Percentiles rank a stretch among this genome's conserved stretches.
These are phyloP conservation scores for Calameuta idolon DNA, from an alignment of 2,888 invertebrate species.

Conservation along the genomic window DNA sequence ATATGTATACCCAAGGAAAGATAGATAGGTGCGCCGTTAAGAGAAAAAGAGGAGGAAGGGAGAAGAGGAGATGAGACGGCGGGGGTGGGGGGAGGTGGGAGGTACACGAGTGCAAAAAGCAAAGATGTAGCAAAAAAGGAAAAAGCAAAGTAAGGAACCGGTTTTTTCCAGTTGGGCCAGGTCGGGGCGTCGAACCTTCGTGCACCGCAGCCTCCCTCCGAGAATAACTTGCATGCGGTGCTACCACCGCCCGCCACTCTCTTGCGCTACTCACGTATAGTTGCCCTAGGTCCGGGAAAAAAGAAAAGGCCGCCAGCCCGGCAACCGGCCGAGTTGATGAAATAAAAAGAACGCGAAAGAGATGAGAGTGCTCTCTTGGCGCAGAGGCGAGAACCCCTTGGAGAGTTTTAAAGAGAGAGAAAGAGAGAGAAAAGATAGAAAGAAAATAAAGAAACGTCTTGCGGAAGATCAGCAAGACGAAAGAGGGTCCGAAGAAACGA, in stretches of 20 bases:
- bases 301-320: conserved; percentile 34
- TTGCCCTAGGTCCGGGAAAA: conserved; percentile 64
- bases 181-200: conserved; percentile 68
- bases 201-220: conserved; percentile 61
- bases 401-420: background rate
- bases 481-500: conserved; percentile 14
- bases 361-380: conserved; percentile 6
- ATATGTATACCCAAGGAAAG: conserved; percentile 15
- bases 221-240: conserved; percentile 65
- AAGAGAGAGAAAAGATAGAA: conserved; percentile 19
- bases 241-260: conserved; percentile 18
- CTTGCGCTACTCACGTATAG: conserved; percentile 46
- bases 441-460: conserved; percentile 12
- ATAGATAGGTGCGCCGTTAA: conserved; percentile 8
- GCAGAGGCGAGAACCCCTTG: background rate
- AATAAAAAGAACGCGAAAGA: conserved; percentile 25
- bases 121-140: conserved; percentile 63
- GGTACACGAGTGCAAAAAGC: conserved; percentile 57
- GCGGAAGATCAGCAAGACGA: conserved; percentile 12
- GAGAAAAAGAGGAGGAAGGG: conserved; percentile 15
- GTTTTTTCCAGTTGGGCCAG: conserved; percentile 68
- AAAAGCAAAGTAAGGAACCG: conserved; percentile 64
- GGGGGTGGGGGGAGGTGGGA: conserved; percentile 7
- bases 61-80: conserved; percentile 31
- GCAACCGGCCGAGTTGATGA: conserved; percentile 15